These are phyloP conservation scores for Cricetomys ansorgei DNA, from an alignment of 2,113 vertebrate species.

Conservation along the genomic window DNA sequence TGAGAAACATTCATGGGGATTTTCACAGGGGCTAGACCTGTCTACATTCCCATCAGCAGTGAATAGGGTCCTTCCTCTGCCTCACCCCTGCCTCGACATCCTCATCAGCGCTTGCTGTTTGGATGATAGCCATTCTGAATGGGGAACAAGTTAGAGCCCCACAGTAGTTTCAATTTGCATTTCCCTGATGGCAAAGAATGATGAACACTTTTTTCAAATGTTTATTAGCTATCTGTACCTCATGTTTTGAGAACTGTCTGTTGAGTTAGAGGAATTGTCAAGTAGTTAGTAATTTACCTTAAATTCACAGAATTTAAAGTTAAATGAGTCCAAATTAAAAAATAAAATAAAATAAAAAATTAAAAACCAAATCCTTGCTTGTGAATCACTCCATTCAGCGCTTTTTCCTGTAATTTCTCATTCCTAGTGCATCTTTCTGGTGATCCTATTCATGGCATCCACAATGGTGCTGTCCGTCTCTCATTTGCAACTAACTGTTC, in stretches of 20 bases:
- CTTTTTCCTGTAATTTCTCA: constrained; percentile 3
- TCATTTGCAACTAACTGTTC: constrained; percentile 18
- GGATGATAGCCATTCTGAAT: background rate
- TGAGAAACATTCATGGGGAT: background rate
- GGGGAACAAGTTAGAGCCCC: background rate
- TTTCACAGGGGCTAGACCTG: background rate
- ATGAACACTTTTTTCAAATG: background rate
- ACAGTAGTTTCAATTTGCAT: background rate
- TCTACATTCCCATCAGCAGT: background rate
- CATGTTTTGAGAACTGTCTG: constrained; percentile 17
- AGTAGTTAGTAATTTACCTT: constrained; percentile 52
- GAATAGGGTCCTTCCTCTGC: background rate
- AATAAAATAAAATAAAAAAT: background rate
- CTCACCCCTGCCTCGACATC: too few relatives aligned
- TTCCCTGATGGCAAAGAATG: background rate
- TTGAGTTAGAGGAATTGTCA: constrained; percentile 52
- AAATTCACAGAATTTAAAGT: constrained; percentile 58
- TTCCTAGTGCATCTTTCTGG: background rate
- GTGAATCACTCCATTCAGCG: background rate
- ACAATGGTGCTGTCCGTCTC: background rate
- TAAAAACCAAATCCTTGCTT: background rate
- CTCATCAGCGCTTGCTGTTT: background rate
- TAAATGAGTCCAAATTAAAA: constrained; percentile 56
- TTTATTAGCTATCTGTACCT: background rate
- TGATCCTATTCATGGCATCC: background rate